Base-by-base conservation (phyloP, 2,797 vertebrate genomes). In the Phoxinus dragarum region DNA sequence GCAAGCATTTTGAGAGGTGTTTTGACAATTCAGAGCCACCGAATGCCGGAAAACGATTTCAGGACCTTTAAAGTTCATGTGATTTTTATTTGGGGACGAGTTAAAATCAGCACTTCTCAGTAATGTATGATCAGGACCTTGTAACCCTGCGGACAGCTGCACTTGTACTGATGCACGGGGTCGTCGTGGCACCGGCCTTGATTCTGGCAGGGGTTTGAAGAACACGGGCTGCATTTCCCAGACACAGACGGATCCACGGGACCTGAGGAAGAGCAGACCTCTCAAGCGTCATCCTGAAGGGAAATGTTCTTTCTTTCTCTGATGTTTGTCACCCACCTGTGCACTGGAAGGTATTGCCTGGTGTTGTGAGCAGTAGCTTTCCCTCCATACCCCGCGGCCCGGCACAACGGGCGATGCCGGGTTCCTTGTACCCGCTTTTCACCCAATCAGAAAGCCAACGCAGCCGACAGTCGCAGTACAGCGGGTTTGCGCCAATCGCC, bases 371-470 rank as follows among this genome's bases (percentile, higher is more conserved):
- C 80, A 99, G 96, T 88, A 99, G 95, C 81, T 99, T 99, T 71
- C 98, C 98, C 87, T 98, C 97, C 98, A 99, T 97, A 72, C 96
- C 96, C 0, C 88, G 93, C 1, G 98, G 98, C 8, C 98, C 97
- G 0, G 97, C 93, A 0, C 98, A 99, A 87, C 98, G 98, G 86
- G 98, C 98, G 0, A 99, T 99, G 72, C 98, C 98, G 0, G 98
- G 98, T 89, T 99, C 98, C 92, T 99, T 99, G 94, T 99, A 99
- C 31, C 98, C 97, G 0, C 98, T 99, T 94, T 99, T 99, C 87
- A 99, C 98, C 98, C 98, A 99, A 93, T 97, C 95, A 6, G 98
- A 99, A 69, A 99, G 95, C 98, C 98, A 99, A 88, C 97, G 98
- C 89, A 99, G 94, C 69, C 94, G 96, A 78, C 98, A 99, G 94